Evolutionary conservation across 1,140 invertebrate genomes (phyloP), one percentile per base, ranked within the genome.

Genomic region (Grapholita molesta): DNA sequence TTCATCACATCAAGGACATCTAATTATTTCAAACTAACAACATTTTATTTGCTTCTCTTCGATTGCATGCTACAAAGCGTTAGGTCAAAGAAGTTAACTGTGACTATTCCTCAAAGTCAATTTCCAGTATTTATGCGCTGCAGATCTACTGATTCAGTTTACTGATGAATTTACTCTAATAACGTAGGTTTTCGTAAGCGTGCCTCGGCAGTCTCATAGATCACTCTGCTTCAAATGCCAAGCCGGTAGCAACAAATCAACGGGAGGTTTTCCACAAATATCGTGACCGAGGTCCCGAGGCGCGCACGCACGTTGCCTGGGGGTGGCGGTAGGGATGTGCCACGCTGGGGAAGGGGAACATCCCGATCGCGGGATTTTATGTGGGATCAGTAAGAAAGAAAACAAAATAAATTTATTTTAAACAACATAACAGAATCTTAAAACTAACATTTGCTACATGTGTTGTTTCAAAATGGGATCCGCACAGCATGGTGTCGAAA

Each of bases 201-300:
- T 12, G 42, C 1, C 42, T 21, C 8, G 42, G n/a, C n/a, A n/a
- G n/a, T n/a, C n/a, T 9, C 18, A 32, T 61, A 61, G 25, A 61
- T 61, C 55, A 61, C 25, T 61, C 15, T 1, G 3, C 15, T 52
- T 52, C 55, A 61, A 18, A 30, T 30, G 55, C 25, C 55, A 30
- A 32, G 24, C 25, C 1, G 18, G 12, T 7, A 15, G 55, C 55
- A 61, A 30, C 55, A 61, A 61, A 61, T 61, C 55, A 57, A 61
- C 24, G 24, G 55, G 2, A 57, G 24, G 25, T 15, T 61, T 61
- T 61, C 55, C 55, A 61, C 55, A 61, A 61, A 61, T 61, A 61
- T 61, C 55, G 55, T 61, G 55, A 61, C 55, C 25, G 55, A 5
- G 24, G 9, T 55, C 53, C 24, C 53, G 21, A 24, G 48, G 18